Percentiles rank a stretch among this genome's conserved stretches.
phyloP scores from a whole-genome alignment of 2,113 vertebrate species.

The Carassius carassius region DNA sequence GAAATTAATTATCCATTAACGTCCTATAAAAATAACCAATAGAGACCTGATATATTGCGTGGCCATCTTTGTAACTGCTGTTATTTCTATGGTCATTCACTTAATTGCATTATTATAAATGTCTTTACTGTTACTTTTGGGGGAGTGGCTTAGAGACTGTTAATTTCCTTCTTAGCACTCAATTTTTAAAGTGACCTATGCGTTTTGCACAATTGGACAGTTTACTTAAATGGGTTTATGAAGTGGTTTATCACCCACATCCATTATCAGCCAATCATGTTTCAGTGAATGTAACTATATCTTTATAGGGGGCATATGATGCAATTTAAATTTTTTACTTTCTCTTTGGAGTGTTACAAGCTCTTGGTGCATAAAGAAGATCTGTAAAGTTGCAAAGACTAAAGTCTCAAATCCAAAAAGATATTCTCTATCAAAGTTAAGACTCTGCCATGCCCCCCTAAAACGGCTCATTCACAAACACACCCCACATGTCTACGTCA shows the following conservation, averaged over 20 bases:
- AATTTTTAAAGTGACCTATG: background rate
- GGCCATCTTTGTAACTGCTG: background rate
- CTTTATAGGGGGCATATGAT: background rate
- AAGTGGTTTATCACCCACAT: background rate
- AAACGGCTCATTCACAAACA: too few species aligned
- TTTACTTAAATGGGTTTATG: background rate
- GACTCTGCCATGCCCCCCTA: too few species aligned
- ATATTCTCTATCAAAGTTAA: too few species aligned
- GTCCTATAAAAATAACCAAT: background rate
- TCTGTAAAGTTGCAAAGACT: too few species aligned
- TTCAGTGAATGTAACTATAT: background rate
- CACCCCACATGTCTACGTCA: too few species aligned
- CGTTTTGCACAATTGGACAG: background rate
- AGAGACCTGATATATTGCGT: background rate
- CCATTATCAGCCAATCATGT: background rate
- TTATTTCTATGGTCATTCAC: background rate
- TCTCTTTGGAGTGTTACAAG: too few species aligned
- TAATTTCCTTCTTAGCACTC: background rate
- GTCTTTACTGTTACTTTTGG: background rate
- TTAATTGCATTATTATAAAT: background rate
- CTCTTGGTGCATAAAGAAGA: too few species aligned
- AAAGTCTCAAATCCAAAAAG: too few species aligned
- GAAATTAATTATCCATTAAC: too few species aligned
- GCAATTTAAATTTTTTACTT: too few species aligned
- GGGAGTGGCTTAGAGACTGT: background rate